Base-by-base conservation (phyloP, 2,888 invertebrate genomes). In the Sturmia bella region DNA sequence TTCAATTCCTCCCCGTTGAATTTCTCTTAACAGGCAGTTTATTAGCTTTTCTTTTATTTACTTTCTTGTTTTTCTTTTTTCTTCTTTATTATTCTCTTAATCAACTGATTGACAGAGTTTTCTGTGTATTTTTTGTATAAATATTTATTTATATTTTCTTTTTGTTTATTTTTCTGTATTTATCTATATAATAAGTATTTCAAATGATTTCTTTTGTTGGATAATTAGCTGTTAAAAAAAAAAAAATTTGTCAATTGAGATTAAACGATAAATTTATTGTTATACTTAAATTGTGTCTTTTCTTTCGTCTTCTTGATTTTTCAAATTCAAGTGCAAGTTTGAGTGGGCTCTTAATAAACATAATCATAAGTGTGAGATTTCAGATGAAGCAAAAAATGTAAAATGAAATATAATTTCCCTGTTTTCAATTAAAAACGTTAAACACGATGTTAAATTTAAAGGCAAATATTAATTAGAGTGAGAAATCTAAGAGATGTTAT, bases 51-150 rank as follows among this genome's bases (percentile, higher is more conserved):
- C n/a, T 54, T 41, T n/a, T 41, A 19, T 24, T n/a, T 45, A 13
- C 12, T 45, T 2, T 37, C 37, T 32, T 32, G 19, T 15, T 43
- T 50, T 50, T 39, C 9, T 32, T 57, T 52, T 50, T 39, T 6
- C 21, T 57, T 52, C 1, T 57, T 37, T 19, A 52, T 57, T 24
- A 21, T 61, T 61, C 17, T 59, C 45, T 63, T 68, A 50, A 59
- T 70, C 21, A 63, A 56, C 13, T 48, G 48, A 56, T 63, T 80
- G 68, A 68, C 74, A 74, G 74, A 74, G 56, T 50, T 68, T 56
- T 12, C 57, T 68, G 57, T 66, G 37, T 74, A 56, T 48, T 43
- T 66, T 56, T 32, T 27, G 17, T 54, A 54, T 54, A 37, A 32
- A 21, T 56, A 37, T 56, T 21, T 50, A 21, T 15, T 2, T n/a